Evolutionary conservation across 2,888 invertebrate genomes (phyloP).

Genomic region (Apoderus coryli): DNA sequence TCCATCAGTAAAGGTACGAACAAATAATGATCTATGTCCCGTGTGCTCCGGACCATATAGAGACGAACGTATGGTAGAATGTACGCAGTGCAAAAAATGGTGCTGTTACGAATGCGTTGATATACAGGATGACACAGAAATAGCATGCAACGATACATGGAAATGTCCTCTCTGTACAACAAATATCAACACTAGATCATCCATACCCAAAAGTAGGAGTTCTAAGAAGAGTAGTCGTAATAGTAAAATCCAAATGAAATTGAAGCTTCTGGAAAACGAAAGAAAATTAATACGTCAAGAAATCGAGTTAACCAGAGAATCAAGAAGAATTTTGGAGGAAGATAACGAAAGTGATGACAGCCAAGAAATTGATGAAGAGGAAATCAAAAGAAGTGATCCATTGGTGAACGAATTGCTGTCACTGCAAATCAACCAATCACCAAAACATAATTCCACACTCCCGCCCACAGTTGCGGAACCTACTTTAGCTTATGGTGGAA

Average conservation of each 20-base stretch:
- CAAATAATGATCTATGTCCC: slow-evolving; percentile 6
- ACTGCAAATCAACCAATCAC: slow-evolving; percentile 4
- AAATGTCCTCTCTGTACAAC: slow-evolving; percentile 5
- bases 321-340: too few relatives aligned
- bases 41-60: slow-evolving; percentile 5
- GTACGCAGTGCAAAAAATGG: slow-evolving; percentile 8
- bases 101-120: slow-evolving; percentile 9
- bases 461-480: too few relatives aligned
- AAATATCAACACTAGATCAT: too few relatives aligned
- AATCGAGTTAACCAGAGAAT: too few relatives aligned
- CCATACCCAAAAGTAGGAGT: too few relatives aligned
- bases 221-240: too few relatives aligned
- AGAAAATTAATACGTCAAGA: too few relatives aligned
- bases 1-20: slow-evolving; percentile 4
- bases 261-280: too few relatives aligned
- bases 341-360: too few relatives aligned
- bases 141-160: slow-evolving; percentile 6
- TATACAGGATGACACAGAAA: slow-evolving; percentile 3
- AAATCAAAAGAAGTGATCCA: slow-evolving; percentile 1
- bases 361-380: not conserved
- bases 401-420: slow-evolving; percentile 5
- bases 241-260: too few relatives aligned
- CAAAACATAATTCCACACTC: too few relatives aligned
- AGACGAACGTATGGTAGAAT: slow-evolving; percentile 7
- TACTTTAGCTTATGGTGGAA: too few relatives aligned